Base-by-base conservation (phyloP, 1,140 invertebrate genomes). In the Drosophila kohkoa region DNA sequence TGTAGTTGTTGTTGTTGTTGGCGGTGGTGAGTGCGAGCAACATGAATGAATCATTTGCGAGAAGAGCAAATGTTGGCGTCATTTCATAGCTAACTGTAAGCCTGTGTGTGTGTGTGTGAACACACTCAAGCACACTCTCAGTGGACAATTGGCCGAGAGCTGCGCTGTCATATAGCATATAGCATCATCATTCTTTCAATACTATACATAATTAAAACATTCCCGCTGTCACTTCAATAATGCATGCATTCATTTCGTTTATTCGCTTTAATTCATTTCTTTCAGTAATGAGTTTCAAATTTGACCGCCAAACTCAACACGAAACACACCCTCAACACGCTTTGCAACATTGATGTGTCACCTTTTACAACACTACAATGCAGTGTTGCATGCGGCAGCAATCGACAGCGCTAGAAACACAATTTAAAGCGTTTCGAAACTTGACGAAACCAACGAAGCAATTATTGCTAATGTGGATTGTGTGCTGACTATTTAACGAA, bases 41-140 rank as follows among this genome's bases (percentile, higher is more conserved):
- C 57, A 81, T 88, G 85, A 88, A 89, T 88, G 83, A 88, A 88
- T 88, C 83, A 89, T 78, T 83, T 52, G 54, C 48, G 60, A 25
- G 20, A 82, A 71, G 79, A 77, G 70, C 69, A 48, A 79, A 75
- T 69, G 74, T 80, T 87, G 83, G 82, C 73, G 86, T 82, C 83
- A 87, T 88, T 77, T 81, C 43, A 63, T 63, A 43, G 55, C 66
- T 70, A 54, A 16, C 28, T 70, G 51, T 59, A 35, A 52, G 45
- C 30, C 35, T 45, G 15, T 46, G 41, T 48, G 60, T 46, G 48
- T 68, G 65, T 75, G 73, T 59, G 28, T 41, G 57, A 30, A 11
- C 35, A 38, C 35, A 38, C 10, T 55, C 46, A 49, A 20, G 62
- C 15, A 8, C 8, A 63, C 25, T 8, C 51, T 52, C 20, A 59